Evolutionary conservation across 2,888 invertebrate genomes (phyloP).

Genomic region (Erebia epiphron): DNA sequence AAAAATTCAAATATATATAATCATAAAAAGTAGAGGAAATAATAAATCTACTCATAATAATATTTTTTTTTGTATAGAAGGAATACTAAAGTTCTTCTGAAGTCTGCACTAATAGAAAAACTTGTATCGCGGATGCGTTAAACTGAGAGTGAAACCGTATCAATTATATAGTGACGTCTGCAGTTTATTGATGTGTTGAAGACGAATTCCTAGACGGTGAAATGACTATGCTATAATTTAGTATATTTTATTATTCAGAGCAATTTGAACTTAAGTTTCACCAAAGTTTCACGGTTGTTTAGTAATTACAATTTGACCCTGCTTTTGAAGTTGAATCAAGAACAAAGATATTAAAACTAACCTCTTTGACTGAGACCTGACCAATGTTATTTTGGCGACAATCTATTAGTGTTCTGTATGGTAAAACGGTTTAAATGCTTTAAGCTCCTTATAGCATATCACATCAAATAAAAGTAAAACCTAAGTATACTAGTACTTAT

Average conservation of each 20-base stretch:
- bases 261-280: too few species aligned
- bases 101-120: constrained; percentile 6
- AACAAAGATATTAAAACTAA: not conserved
- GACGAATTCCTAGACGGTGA: not conserved
- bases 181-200: not conserved
- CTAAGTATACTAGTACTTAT: constrained; percentile 7
- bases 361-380: not conserved
- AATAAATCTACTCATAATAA: too few species aligned
- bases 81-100: too few species aligned
- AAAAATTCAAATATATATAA: too few species aligned
- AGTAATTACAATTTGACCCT: not conserved
- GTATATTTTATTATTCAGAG: too few species aligned
- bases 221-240: too few species aligned
- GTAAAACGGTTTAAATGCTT: not conserved
- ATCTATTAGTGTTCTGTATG: not conserved
- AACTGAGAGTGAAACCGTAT: constrained; percentile 8
- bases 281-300: too few species aligned
- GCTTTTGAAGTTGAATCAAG: not conserved
- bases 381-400: not conserved
- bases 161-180: not conserved
- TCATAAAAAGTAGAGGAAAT: too few species aligned
- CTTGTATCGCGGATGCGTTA: constrained; percentile 1
- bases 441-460: not conserved
- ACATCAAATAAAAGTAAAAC: not conserved
- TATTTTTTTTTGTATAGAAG: too few species aligned